Percentiles rank a stretch among this genome's conserved stretches.
Conservation (phyloP, 2,113 vertebrate genomes). For the Thryonomys swinderianus region DNA sequence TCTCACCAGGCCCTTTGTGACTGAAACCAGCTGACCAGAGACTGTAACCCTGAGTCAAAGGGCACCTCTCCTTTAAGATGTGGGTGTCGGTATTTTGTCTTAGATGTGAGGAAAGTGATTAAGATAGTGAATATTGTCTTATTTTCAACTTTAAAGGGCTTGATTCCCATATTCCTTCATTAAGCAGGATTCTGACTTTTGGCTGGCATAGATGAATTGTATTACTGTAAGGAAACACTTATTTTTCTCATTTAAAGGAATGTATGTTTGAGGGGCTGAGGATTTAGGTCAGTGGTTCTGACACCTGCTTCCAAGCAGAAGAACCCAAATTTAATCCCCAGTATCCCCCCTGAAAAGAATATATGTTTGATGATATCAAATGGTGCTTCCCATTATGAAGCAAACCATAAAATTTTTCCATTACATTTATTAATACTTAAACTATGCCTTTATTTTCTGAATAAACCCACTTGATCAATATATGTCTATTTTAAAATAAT, state of each 20-base stretch:
- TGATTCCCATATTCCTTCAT: background rate
- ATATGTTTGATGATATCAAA: conserved; percentile 26
- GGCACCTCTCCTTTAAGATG: background rate
- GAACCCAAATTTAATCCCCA: too few species aligned
- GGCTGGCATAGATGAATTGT: background rate
- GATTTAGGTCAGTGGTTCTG: too few species aligned
- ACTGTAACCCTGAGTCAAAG: background rate
- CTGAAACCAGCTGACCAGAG: background rate
- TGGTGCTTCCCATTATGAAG: background rate
- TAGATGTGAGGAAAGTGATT: background rate
- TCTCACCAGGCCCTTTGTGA: background rate
- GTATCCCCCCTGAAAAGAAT: background rate
- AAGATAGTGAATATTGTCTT: background rate
- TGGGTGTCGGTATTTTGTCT: background rate
- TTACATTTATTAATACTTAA: conserved; percentile 2
- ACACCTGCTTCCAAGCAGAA: too few species aligned
- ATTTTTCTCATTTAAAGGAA: background rate
- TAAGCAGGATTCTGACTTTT: background rate
- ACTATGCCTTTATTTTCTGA: conserved; percentile 14
- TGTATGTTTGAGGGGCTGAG: too few species aligned
- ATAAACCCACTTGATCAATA: background rate
- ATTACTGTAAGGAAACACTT: background rate
- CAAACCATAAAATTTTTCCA: background rate
- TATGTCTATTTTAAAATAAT: background rate
- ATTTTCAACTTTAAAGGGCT: background rate